Evolutionary conservation across 2,797 vertebrate species (phyloP), one percentile per base, ranked within the genome.

Genomic region (Chaenodraco wilsoni): DNA sequence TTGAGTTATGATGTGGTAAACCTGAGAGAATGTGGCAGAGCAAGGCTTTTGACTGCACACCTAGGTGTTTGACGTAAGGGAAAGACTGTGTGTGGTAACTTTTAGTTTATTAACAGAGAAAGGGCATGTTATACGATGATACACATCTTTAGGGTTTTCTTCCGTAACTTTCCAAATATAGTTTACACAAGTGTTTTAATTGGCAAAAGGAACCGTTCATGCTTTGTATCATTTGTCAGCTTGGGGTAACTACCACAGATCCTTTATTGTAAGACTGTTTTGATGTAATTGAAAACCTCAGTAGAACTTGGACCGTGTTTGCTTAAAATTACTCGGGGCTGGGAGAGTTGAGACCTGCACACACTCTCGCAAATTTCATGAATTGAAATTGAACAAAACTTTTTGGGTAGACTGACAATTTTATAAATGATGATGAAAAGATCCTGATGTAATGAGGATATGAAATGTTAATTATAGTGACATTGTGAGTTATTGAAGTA

Each of bases 321-420:
- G 87, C 84, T 87, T 84, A 80, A 88, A 88, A 92, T 94, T 83
- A 91, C 84, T 45, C 56, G 37, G 84, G 82, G 65, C 76, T 45
- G n/a, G 19, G 54, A 62, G 76, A 84, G 88, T 91, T 72, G 87
- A 88, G 86, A 87, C 86, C 86, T 33, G 79, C 83, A 68, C 80
- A 85, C 86, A 92, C 89, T 91, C 93, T 95, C 93, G 92, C 85
- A 91, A 93, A 92, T 93, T 92, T 94, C 93, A 94, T 79, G 62
- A 72, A 89, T 86, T 86, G 74, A 84, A 92, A 90, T 88, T 87
- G 87, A 93, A 93, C 90, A 89, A 94, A 92, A 88, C 69, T 78
- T 60, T 92, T 93, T 89, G 78, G 69, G 82, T 82, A 74, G 86
- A 71, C 69, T 83, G 88, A 72, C 76, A 85, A 81, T 89, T 91